A percentile compares a stretch with the other conserved stretches of the same genome.
These are phyloP conservation scores for Atrina japonica DNA, from an alignment of 2,888 invertebrate genomes.

Conservation along the genomic window DNA sequence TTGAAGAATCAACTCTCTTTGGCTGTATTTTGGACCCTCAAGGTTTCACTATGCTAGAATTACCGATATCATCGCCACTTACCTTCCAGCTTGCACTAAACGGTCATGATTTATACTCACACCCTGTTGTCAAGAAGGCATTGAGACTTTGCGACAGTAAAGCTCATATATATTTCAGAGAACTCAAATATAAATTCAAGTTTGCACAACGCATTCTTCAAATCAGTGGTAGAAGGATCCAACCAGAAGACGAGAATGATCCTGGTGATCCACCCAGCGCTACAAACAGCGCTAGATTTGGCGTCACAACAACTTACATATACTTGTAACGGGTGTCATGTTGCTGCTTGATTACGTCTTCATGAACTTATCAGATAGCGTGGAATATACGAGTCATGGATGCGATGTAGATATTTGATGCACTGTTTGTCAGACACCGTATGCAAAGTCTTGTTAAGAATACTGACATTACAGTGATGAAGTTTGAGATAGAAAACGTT, in stretches of 20 bases:
- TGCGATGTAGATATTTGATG: too few relatives aligned
- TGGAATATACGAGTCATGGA: too few relatives aligned
- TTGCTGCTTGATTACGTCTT: too few relatives aligned
- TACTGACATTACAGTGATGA: too few relatives aligned
- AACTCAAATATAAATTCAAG: constrained; percentile 71
- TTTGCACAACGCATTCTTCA: constrained; percentile 65
- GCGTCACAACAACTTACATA: constrained; percentile 63
- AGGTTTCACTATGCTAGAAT: constrained; percentile 64
- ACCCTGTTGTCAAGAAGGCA: constrained; percentile 62
- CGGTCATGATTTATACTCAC: constrained; percentile 55
- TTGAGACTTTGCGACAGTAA: constrained; percentile 57
- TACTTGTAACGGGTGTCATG: too few relatives aligned
- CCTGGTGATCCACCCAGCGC: constrained; percentile 66
- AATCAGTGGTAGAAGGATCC: constrained; percentile 41
- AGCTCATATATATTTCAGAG: constrained; percentile 56
- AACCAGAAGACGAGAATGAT: constrained; percentile 50
- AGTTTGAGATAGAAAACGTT: too few relatives aligned
- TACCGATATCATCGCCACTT: constrained; percentile 66
- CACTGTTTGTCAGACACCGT: too few relatives aligned
- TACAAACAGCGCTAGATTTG: constrained; percentile 59
- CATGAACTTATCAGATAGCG: too few relatives aligned
- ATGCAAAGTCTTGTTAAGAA: too few relatives aligned
- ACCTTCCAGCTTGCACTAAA: constrained; percentile 69
- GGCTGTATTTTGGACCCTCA: constrained; percentile 64
- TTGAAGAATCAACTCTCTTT: constrained; percentile 65